Conservation (phyloP, 2,113 vertebrate species). For the Erythrocercus mccallii region DNA sequence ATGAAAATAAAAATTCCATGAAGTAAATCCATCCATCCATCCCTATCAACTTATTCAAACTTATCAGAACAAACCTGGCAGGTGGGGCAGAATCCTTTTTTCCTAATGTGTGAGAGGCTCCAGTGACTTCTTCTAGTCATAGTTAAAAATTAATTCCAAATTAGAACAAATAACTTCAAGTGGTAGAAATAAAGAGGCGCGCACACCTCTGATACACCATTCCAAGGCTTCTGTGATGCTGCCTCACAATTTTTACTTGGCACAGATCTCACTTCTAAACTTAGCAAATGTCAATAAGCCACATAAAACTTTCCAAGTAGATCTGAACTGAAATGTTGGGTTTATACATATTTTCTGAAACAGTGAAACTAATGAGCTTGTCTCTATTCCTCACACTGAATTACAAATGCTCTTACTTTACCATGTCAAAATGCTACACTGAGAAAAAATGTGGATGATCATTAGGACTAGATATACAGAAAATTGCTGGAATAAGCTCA, state of each 20-base stretch:
- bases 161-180: neutral
- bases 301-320: neutral
- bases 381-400: neutral
- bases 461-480: neutral
- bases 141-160: neutral
- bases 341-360: neutral
- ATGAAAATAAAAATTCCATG: neutral
- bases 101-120: neutral
- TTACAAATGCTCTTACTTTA: neutral
- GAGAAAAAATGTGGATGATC: neutral
- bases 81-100: accelerated
- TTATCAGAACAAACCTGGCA: neutral
- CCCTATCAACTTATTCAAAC: neutral
- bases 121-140: neutral
- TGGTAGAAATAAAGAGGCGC: neutral
- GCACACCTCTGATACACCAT: neutral
- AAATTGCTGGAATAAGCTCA: neutral
- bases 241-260: neutral
- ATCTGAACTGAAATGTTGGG: neutral
- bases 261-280: neutral
- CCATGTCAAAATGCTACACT: neutral
- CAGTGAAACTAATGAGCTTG: neutral
- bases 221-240: neutral
- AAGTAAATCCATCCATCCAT: neutral
- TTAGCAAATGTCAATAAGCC: neutral